Base-by-base conservation (phyloP, 2,888 invertebrate species). In the Netelia melanura region DNA sequence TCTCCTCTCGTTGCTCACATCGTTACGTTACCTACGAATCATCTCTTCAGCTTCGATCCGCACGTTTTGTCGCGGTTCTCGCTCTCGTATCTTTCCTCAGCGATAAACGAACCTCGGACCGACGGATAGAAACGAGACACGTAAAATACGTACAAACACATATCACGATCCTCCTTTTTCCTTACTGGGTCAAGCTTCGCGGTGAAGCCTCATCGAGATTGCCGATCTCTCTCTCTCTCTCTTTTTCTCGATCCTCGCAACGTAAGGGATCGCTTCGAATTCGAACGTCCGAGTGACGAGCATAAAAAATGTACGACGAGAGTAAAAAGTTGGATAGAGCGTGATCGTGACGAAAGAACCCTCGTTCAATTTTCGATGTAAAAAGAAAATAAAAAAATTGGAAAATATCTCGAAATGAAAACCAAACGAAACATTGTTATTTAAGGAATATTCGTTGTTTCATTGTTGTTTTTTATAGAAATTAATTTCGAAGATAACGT, bases 131-230 rank as follows among this genome's bases (percentile, higher is more conserved):
- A 10, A 43, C 48, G 1, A 68, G 65, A 72, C 72, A 62, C 79
- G 56, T 54, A 48, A 43, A 48, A 84, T 86, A 78, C 81, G 17
- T 5, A n/a, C 43, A 30, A n/a, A 38, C 38, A 2, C 38, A 25
- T 64, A 30, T 5, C 38, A 38, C 38, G 21, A n/a, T 11, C 25
- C 67, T 23, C 61, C 17, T 62, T 62, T 23, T 70, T 62, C 64
- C 83, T 79, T 85, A 89, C 67, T 88, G 77, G 89, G 88, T 90
- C 89, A 90, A 90, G 84, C 87, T 52, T 76, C 79, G 86, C 71
- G 81, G 86, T 86, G 76, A 89, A 89, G 83, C 88, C 89, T 85
- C 88, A 89, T 72, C 81, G 87, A 83, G 88, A 88, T 89, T 88
- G 81, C 79, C 83, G 85, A 89, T 30, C 30, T 30, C 30, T 30